phyloP scores from a whole-genome alignment of 2,113 vertebrate species.

The Camelus bactrianus region DNA sequence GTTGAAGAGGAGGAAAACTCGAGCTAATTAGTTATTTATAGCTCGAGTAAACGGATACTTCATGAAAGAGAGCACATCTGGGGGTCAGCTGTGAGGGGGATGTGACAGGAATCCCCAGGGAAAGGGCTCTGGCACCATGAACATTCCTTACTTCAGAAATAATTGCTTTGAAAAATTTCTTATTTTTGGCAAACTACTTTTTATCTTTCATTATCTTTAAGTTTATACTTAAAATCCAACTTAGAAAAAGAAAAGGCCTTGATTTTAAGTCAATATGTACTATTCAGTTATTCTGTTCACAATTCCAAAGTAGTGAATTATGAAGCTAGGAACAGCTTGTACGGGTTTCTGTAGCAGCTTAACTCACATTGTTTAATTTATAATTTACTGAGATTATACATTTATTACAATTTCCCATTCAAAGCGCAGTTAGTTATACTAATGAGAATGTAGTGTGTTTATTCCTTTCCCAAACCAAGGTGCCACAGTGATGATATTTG shows the following conservation, averaged over 20 bases:
- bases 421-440: background rate
- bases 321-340: conserved; percentile 26
- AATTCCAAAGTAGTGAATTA: conserved; percentile 54
- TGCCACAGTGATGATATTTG: background rate
- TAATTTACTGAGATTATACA: conserved; percentile 43
- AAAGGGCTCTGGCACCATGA: background rate
- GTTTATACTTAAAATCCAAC: background rate
- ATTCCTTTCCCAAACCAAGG: background rate
- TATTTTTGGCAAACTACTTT: background rate
- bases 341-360: background rate
- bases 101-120: background rate
- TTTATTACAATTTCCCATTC: conserved; percentile 43
- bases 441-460: background rate
- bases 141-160: background rate
- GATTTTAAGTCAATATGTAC: conserved; percentile 51
- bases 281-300: conserved; percentile 40
- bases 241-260: conserved; percentile 17
- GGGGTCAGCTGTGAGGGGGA: background rate
- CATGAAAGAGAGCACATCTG: background rate
- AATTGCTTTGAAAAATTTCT: background rate
- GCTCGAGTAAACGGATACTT: background rate
- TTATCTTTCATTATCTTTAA: conserved; percentile 27
- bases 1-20: background rate
- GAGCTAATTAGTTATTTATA: background rate
- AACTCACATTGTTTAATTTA: conserved; percentile 49